Base-by-base conservation (phyloP, 1,140 invertebrate species). In the Drosophila trapezifrons region DNA sequence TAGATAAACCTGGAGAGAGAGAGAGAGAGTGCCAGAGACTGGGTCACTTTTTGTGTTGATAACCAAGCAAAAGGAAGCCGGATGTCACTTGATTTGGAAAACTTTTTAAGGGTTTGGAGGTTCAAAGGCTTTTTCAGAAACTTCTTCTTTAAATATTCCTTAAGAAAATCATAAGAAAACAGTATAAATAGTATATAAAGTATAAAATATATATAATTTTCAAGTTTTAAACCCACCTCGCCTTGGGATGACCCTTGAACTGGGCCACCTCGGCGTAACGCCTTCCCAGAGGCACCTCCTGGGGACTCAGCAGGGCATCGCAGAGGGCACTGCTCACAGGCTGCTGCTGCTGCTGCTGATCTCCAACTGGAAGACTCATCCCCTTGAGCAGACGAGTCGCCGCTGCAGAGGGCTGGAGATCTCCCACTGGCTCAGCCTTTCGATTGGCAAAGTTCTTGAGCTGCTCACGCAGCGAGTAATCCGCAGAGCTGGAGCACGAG, bases 221-320 rank as follows among this genome's bases (percentile, higher is more conserved):
- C 13, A 32, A 15, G n/a, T 51, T 13, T 32, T n/a, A 55, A 20
- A 78, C 77, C 78, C 59, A 80, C 90, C 91, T 91, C 62, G 91
- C 86, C 83, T 85, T 86, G 71, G 49, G 49, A 37, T 80, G 86
- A 29, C 64, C 54, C 57, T 92, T 92, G 65, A 92, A 92, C 56
- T 92, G 91, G 12, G 90, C 56, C 45, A 92, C 91, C 63, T 92
- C 91, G 52, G 91, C 91, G 46, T 92, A 92, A 1, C 91, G 90
- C 12, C 91, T 63, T 7, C 90, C 91, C 74, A 92, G 72, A 4
- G 91, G 91, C 57, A 56, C 91, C 59, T 92, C 91, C 76, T 92
- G 90, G 7, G 91, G 91, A 85, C 91, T 92, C 27, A 92, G 63
- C 54, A 92, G 42, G 0, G 77, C 71, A 79, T 92, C 91, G 29